Conservation (phyloP, 2,888 invertebrate species). For the Lamproptera curius region DNA sequence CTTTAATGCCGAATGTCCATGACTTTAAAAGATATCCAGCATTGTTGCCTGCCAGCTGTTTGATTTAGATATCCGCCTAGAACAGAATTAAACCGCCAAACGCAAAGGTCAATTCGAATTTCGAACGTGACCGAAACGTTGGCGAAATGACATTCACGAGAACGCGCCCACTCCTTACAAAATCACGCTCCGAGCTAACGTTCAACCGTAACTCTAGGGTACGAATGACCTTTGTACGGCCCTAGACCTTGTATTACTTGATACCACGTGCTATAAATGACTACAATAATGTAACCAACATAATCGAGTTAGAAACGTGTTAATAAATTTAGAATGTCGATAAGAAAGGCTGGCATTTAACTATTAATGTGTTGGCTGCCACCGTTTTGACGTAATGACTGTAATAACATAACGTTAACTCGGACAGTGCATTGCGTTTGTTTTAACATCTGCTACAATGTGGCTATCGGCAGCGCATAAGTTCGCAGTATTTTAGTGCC, state of each 20-base stretch:
- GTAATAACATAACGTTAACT: not conserved
- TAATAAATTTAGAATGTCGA: conserved; percentile 26
- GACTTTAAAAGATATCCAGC: no score
- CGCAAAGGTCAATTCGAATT: conserved; percentile 6
- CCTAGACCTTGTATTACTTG: conserved; percentile 19
- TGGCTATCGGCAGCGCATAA: not conserved
- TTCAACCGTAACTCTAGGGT: conserved; percentile 11
- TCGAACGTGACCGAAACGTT: conserved; percentile 32
- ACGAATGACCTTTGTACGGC: conserved; percentile 20
- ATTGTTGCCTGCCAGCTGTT: not conserved
- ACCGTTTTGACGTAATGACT: not conserved
- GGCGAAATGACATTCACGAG: conserved; percentile 38
- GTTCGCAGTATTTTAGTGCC: not conserved
- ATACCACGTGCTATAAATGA: conserved; percentile 20
- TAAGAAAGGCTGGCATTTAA: conserved; percentile 35
- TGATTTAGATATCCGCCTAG: not conserved
- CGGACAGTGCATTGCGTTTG: no score
- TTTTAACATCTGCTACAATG: no score
- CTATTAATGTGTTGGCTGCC: not conserved
- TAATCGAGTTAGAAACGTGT: conserved; percentile 15
- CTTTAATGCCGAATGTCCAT: no score
- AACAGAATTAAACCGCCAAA: no score
- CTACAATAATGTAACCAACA: conserved; percentile 8
- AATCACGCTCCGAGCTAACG: conserved; percentile 16
- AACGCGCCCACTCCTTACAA: conserved; percentile 23